Percentiles rank a stretch among this genome's conserved stretches.
These are phyloP conservation scores for Drosophila murphyi DNA, from an alignment of 1,140 invertebrate genomes.

Conservation along the genomic window DNA sequence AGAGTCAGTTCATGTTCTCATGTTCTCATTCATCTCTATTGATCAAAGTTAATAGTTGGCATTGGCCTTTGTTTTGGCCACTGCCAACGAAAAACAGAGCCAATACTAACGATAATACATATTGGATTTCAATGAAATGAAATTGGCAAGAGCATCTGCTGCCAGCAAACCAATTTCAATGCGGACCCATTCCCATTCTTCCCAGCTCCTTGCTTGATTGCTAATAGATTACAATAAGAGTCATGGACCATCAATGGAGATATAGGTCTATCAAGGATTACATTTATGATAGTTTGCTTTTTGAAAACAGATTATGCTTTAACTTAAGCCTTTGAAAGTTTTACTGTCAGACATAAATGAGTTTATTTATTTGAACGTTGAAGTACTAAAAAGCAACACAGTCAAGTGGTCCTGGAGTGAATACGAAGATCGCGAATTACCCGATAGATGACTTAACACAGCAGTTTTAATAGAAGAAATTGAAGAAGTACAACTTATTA, in stretches of 20 bases:
- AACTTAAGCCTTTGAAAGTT: background rate
- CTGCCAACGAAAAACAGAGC: constrained; percentile 3
- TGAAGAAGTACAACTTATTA: too few relatives aligned
- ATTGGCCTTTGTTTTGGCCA: constrained; percentile 37
- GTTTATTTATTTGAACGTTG: background rate
- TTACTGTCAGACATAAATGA: background rate
- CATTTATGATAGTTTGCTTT: constrained; percentile 22
- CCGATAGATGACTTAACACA: too few relatives aligned
- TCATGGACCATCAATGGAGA: constrained; percentile 6
- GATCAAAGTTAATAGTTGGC: constrained; percentile 28
- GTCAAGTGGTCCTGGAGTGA: too few relatives aligned
- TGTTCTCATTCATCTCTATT: constrained; percentile 8
- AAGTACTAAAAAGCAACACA: too few relatives aligned
- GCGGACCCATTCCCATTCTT: constrained; percentile 5
- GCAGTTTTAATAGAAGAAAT: too few relatives aligned
- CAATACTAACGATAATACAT: constrained; percentile 41
- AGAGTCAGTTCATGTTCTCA: background rate
- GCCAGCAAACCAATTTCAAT: constrained; percentile 25
- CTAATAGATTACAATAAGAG: constrained; percentile 37
- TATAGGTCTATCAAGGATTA: constrained; percentile 11
- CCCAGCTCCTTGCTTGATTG: constrained; percentile 20
- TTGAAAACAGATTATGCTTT: constrained; percentile 18
- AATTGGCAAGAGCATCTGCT: constrained; percentile 28
- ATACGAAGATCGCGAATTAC: too few relatives aligned
- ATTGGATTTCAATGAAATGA: constrained; percentile 11